Conservation (phyloP, 2,113 vertebrate species). For the Alces alces region DNA sequence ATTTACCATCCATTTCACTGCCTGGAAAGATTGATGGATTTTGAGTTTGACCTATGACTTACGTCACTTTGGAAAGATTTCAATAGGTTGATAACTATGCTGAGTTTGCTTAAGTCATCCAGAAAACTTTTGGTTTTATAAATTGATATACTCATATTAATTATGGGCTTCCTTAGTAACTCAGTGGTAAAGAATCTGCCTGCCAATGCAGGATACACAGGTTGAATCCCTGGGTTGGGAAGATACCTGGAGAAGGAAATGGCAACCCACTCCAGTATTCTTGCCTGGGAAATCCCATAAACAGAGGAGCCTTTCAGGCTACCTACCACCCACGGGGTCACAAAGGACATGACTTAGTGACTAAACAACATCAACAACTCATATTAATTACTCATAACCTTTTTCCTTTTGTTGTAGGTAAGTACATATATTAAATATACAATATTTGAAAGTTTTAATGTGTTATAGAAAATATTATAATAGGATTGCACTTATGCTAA, state of each 20-base stretch:
- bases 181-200: background rate
- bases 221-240: background rate
- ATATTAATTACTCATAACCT: background rate
- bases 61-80: background rate
- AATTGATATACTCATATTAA: background rate
- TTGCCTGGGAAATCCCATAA: background rate
- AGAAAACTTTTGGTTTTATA: background rate
- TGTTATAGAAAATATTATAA: background rate
- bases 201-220: background rate
- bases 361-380: background rate
- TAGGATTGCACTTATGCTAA: background rate
- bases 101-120: background rate
- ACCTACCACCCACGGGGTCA: background rate
- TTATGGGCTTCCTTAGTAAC: background rate
- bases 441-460: background rate
- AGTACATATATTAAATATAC: background rate
- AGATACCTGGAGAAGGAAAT: background rate
- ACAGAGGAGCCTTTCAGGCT: background rate
- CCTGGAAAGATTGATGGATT: background rate
- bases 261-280: background rate
- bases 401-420: background rate
- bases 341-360: background rate
- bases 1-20: conserved; percentile 32
- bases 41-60: conserved; percentile 16
- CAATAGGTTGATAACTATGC: background rate